Conservation (phyloP, 2,797 vertebrate genomes). For the Myoxocephalus aenaeus region DNA sequence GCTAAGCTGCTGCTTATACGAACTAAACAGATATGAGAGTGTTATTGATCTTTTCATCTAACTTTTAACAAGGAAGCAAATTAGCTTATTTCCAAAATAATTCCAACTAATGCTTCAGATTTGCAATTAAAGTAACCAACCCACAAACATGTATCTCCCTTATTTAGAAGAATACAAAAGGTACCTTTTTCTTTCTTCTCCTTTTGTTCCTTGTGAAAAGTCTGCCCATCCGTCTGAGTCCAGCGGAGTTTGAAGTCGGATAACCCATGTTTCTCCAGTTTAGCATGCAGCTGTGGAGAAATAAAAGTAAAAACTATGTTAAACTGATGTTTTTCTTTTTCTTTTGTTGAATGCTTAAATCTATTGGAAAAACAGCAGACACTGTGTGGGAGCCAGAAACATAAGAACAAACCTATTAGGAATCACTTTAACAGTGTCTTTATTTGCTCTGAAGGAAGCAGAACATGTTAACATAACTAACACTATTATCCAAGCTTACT, state of each 20-base stretch:
- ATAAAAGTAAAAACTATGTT: not conserved
- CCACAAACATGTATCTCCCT: not conserved
- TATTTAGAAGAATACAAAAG: not conserved
- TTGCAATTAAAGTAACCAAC: not conserved
- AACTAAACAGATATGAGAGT: too few relatives aligned
- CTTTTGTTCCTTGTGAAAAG: conserved; percentile 28
- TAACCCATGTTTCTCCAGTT: conserved; percentile 7
- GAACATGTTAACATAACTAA: not conserved
- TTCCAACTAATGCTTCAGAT: not conserved
- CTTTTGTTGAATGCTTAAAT: too few relatives aligned
- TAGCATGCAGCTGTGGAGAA: conserved; percentile 41
- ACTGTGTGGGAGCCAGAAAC: not conserved
- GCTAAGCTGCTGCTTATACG: too few relatives aligned
- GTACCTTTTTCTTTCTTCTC: conserved; percentile 9
- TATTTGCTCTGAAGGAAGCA: not conserved
- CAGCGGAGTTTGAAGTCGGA: conserved; percentile 44
- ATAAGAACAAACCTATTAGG: not conserved
- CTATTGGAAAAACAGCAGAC: too few relatives aligned
- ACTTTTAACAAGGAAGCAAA: not conserved
- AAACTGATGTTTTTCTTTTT: too few relatives aligned
- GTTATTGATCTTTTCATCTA: not conserved
- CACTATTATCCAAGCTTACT: too few relatives aligned
- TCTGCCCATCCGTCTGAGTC: not conserved
- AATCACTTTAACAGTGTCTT: too few relatives aligned
- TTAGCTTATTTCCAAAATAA: not conserved